phyloP scores from a whole-genome alignment of 2,888 invertebrate species.

The Apodemia zela region DNA sequence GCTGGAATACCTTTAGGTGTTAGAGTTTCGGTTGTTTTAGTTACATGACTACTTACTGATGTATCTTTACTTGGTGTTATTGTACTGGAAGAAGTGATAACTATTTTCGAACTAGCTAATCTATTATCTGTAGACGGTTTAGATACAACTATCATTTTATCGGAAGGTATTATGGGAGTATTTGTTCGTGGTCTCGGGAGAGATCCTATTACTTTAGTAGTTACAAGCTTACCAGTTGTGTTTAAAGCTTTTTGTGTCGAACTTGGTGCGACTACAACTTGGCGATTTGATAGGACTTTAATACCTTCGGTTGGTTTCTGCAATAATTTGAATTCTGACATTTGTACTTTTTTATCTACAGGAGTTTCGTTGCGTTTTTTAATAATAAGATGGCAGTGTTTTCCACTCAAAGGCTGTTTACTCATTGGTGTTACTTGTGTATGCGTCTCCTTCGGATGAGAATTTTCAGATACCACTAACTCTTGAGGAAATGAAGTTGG shows the following conservation, averaged over 20 bases:
- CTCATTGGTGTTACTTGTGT: conserved; percentile 50
- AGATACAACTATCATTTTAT: conserved; percentile 73
- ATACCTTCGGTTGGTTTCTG: conserved; percentile 63
- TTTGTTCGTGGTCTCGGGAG: conserved; percentile 50
- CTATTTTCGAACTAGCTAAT: conserved; percentile 56
- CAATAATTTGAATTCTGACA: conserved; percentile 65
- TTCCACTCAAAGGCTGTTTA: conserved; percentile 50
- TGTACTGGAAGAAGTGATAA: conserved; percentile 55
- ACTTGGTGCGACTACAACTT: conserved; percentile 59
- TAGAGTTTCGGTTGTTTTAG: conserved; percentile 55
- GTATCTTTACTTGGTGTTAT: conserved; percentile 49
- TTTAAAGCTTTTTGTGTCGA: conserved; percentile 58
- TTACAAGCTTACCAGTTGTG: conserved; percentile 58
- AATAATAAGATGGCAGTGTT: conserved; percentile 65
- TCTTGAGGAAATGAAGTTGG: conserved; percentile 62
- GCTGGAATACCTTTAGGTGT: conserved; percentile 72
- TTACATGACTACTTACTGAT: conserved; percentile 46
- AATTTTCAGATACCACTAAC: conserved; percentile 48
- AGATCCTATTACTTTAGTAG: conserved; percentile 68
- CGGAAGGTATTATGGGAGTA: conserved; percentile 43
- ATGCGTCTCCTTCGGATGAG: conserved; percentile 58
- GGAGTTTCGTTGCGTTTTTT: conserved; percentile 57
- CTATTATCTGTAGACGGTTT: conserved; percentile 58
- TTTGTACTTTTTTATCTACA: conserved; percentile 59
- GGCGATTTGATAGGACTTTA: conserved; percentile 66